These are phyloP conservation scores for Linepithema humile DNA, from an alignment of 1,140 invertebrate genomes.

Conservation along the genomic window DNA sequence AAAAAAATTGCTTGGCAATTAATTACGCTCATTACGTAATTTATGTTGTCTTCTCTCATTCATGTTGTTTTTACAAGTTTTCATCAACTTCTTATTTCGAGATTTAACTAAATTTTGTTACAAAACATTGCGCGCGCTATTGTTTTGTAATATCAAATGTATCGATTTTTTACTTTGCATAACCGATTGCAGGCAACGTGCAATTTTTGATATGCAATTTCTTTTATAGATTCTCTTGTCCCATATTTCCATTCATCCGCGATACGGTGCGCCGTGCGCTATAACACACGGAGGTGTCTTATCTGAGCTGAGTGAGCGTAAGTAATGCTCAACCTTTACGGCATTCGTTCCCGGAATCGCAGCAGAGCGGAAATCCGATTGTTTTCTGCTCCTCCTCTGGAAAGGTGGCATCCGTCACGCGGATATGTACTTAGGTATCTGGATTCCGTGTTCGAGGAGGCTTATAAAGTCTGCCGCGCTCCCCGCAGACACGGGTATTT, in stretches of 20 bases:
- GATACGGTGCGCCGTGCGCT: neutral
- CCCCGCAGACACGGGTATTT: too few relatives aligned
- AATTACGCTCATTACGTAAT: too few relatives aligned
- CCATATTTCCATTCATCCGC: slow-evolving; percentile 1
- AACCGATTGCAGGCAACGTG: neutral
- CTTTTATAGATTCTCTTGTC: neutral
- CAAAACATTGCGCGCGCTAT: too few relatives aligned
- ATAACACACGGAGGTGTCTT: slow-evolving; percentile 27
- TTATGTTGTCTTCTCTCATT: too few relatives aligned
- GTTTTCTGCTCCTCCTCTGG: neutral
- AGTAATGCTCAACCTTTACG: slow-evolving; percentile 29
- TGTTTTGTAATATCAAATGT: neutral
- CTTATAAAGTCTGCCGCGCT: too few relatives aligned
- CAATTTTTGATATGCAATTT: slow-evolving; percentile 21
- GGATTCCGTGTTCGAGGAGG: slow-evolving; percentile 14
- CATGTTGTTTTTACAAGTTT: neutral
- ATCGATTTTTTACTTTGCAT: neutral
- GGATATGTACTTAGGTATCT: too few relatives aligned
- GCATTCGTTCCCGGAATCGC: slow-evolving; percentile 21
- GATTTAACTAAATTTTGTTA: too few relatives aligned
- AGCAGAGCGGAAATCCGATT: neutral
- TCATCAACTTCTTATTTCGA: too few relatives aligned
- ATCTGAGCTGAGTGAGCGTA: slow-evolving; percentile 18
- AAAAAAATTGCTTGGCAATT: neutral
- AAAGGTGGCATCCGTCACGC: neutral